phyloP scores from a whole-genome alignment of 2,888 invertebrate species.

The Gonocerus acuteangulatus region DNA sequence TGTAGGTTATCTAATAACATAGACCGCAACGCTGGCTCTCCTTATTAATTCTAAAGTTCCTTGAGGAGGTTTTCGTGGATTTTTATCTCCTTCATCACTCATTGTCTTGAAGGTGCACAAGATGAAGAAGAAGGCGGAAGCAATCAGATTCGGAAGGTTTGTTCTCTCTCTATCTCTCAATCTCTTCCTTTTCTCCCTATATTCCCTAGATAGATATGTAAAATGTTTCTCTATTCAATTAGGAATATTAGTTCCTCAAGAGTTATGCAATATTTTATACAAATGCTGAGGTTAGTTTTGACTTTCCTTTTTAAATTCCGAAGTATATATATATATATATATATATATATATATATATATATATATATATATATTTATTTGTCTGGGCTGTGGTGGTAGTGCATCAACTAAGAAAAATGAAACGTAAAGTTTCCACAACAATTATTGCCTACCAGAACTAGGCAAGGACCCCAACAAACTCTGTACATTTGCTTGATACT shows the following conservation, averaged over 20 bases:
- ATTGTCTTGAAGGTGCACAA: neutral
- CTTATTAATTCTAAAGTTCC: neutral
- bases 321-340: no score
- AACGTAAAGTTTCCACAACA: no score
- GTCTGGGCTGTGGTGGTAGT: no score
- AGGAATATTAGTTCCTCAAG: constrained; percentile 1
- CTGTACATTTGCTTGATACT: no score
- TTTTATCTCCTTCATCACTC: constrained; percentile 1
- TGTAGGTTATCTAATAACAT: neutral
- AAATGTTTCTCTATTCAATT: constrained; percentile 12
- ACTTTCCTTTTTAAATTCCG: no score
- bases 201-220: neutral
- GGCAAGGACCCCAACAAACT: no score
- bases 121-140: constrained; percentile 9
- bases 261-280: no score
- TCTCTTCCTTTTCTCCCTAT: neutral
- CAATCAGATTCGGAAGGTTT: constrained; percentile 26
- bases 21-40: neutral
- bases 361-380: no score
- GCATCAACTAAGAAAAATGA: no score
- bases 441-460: no score
- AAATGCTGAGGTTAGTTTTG: no score
- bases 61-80: constrained; percentile 2
- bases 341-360: no score
- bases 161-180: neutral